Evolutionary conservation across 2,797 vertebrate species (phyloP).

Genomic region (Lepus oiostolus): DNA sequence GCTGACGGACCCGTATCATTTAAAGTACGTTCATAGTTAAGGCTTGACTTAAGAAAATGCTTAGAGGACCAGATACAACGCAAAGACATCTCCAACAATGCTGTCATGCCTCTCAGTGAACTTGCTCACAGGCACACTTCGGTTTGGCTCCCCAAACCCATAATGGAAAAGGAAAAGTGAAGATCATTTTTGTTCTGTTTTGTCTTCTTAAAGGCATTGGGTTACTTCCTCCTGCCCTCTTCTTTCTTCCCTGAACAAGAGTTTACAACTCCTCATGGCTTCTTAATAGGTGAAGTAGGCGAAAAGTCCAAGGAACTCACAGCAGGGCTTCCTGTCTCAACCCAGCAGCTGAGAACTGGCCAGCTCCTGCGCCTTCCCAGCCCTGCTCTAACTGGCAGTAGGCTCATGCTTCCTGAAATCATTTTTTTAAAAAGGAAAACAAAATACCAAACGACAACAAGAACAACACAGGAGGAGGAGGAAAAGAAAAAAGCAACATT

Average conservation of each 20-base stretch:
- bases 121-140: constrained; percentile 46
- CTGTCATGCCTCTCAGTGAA: constrained; percentile 38
- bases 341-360: background rate
- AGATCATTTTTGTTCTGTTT: constrained; percentile 16
- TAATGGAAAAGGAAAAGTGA: constrained; percentile 55
- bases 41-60: constrained; percentile 81
- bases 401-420: constrained; percentile 23
- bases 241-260: constrained; percentile 85
- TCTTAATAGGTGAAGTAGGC: constrained; percentile 77
- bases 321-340: constrained; percentile 21
- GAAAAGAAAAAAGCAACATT: constrained; percentile 39
- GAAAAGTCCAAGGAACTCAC: constrained; percentile 49
- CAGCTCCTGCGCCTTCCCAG: constrained; percentile 8
- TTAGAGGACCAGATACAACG: constrained; percentile 68
- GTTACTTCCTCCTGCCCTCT: constrained; percentile 75
- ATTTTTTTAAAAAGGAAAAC: constrained; percentile 17
- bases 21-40: constrained; percentile 81
- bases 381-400: constrained; percentile 16
- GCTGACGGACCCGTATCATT: constrained; percentile 76
- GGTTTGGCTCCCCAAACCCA: constrained; percentile 70
- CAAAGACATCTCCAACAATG: constrained; percentile 36
- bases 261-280: constrained; percentile 85
- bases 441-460: constrained; percentile 51
- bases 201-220: constrained; percentile 86
- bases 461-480: background rate